phyloP scores from a whole-genome alignment of 2,113 vertebrate species.

The Naja naja region DNA sequence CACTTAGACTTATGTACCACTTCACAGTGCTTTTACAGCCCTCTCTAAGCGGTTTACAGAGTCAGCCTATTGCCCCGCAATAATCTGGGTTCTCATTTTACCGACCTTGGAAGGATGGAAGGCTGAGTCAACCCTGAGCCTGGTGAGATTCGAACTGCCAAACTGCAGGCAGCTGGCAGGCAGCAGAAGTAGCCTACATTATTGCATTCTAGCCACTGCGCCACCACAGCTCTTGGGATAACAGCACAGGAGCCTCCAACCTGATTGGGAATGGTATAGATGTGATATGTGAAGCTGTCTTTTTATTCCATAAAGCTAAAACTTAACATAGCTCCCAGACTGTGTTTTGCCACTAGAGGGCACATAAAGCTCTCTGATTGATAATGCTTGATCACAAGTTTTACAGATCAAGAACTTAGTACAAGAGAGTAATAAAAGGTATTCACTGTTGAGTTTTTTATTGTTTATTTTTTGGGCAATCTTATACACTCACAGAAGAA shows the following conservation, averaged over 20 bases:
- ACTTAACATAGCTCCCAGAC: not conserved
- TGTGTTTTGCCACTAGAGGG: slow-evolving; percentile 5
- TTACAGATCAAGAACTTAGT: not conserved
- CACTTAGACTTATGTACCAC: too few relatives aligned
- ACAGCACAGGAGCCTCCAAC: not conserved
- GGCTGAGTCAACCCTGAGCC: too few relatives aligned
- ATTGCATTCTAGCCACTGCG: too few relatives aligned
- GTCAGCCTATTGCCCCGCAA: too few relatives aligned
- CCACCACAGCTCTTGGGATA: too few relatives aligned
- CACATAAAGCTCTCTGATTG: not conserved
- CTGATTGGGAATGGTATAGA: not conserved
- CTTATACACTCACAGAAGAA: not conserved
- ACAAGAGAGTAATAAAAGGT: not conserved
- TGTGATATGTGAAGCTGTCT: not conserved
- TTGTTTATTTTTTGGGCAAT: not conserved
- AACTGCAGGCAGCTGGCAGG: too few relatives aligned
- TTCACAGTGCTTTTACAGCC: too few relatives aligned
- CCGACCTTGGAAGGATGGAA: too few relatives aligned
- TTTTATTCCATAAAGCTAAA: not conserved
- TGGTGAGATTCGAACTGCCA: too few relatives aligned
- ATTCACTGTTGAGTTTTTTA: not conserved
- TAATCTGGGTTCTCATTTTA: too few relatives aligned
- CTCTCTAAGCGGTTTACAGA: too few relatives aligned
- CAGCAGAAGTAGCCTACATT: too few relatives aligned
- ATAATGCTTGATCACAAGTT: not conserved